These are phyloP conservation scores for Sebastes ruberrimus DNA, from an alignment of 2,797 vertebrate genomes.

Conservation along the genomic window DNA sequence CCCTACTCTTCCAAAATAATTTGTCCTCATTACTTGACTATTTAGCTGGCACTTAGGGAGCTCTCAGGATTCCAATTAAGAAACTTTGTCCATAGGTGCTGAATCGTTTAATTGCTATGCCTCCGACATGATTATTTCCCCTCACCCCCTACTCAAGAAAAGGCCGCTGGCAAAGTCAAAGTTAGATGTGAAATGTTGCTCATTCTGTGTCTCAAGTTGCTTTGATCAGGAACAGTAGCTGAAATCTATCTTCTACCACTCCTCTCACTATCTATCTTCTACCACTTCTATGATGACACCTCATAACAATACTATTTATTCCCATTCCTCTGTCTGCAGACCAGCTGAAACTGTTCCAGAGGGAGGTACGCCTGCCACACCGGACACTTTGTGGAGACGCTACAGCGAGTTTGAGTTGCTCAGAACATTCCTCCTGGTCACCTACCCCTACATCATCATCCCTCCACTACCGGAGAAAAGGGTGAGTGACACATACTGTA, in stretches of 20 bases:
- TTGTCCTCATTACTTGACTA: neutral
- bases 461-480: conserved; percentile 97
- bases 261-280: too few species aligned
- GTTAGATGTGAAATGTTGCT: neutral
- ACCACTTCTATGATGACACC: too few species aligned
- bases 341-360: conserved; percentile 86
- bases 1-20: neutral
- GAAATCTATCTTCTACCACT: neutral
- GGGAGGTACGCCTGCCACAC: conserved; percentile 81
- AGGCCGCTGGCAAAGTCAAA: neutral
- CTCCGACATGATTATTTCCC: neutral
- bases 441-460: conserved; percentile 90
- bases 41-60: neutral
- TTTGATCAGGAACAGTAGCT: neutral
- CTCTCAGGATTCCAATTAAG: neutral
- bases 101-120: neutral
- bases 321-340: conserved; percentile 72
- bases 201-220: neutral
- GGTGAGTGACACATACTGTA: conserved; percentile 78
- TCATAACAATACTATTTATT: neutral
- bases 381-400: conserved; percentile 94
- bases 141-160: neutral
- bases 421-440: conserved; percentile 91
- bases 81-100: neutral
- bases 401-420: conserved; percentile 98